Base-by-base conservation (phyloP, 2,888 invertebrate genomes). In the Callinectes sapidus region DNA sequence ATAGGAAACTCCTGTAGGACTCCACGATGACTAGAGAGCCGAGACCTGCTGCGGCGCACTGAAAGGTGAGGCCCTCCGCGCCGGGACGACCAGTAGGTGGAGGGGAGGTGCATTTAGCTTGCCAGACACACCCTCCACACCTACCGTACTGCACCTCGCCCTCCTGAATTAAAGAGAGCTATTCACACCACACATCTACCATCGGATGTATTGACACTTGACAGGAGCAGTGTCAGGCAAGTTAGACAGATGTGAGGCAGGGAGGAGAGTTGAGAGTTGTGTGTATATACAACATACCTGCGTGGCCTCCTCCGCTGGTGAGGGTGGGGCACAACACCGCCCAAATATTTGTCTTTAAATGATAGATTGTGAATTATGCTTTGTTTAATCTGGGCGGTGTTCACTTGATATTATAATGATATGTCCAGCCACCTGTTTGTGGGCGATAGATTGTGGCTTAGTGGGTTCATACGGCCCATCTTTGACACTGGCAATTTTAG, bases 11-110 rank as follows among this genome's bases (percentile, higher is more conserved):
- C 86, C 39, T 23, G 55, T 86, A 81, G 92, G 54, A 85, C 71
- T 54, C 90, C 92, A 87, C 55, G 61, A 92, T 92, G 92, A 85
- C 35, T 54, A 81, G 81, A 81, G 35, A 23, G 35, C 42, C 32
- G n/a, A n/a, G 28, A 71, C 71, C 16, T 90, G n/a, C 55, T 32
- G 66, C 66, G 39, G 16, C 32, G 42, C 89, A 23, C n/a, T 10
- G 23, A 42, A 90, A 35, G 66, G 66, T 71, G 32, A 71, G 28
- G 39, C 42, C 18, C 32, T 42, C 39, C 32, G 42, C 18, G 28
- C 71, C 28, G 10, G 71, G 5, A 13, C 32, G 8, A 10, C 61
- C 18, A 28, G 16, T 3, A n/a, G 35, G 55, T 42, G 35, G 55
- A 28, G 6, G 55, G 88, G 32, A 3, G 32, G 61, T 14, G 54